phyloP scores from a whole-genome alignment of 2,888 invertebrate species.

The Marronus borbonicus region DNA sequence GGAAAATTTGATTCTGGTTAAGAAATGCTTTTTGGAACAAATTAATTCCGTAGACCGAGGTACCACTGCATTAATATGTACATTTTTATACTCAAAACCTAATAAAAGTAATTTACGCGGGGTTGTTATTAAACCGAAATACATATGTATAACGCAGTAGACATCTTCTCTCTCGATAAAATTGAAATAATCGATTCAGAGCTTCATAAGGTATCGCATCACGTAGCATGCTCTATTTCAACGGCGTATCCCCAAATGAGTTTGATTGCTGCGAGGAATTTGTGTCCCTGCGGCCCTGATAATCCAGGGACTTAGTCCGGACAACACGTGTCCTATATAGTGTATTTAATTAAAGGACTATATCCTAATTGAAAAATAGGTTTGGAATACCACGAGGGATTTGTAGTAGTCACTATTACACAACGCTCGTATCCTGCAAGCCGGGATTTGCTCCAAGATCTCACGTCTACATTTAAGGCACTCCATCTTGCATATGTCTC shows the following conservation, averaged over 20 bases:
- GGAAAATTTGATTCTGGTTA: too few relatives aligned
- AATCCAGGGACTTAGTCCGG: conserved; percentile 28
- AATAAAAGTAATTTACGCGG: too few relatives aligned
- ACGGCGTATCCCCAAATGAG: conserved; percentile 5
- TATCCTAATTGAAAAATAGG: conserved; percentile 33
- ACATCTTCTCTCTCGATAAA: neutral
- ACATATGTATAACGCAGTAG: too few relatives aligned
- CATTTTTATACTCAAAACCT: too few relatives aligned
- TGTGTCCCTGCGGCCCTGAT: neutral
- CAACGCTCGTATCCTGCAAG: neutral
- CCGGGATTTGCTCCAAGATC: neutral
- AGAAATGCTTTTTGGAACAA: too few relatives aligned
- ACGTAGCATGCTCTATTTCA: conserved; percentile 12
- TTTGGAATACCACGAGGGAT: conserved; percentile 19
- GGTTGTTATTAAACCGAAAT: too few relatives aligned
- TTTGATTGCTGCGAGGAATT: conserved; percentile 33
- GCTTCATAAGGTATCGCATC: conserved; percentile 7
- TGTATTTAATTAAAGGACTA: conserved; percentile 38
- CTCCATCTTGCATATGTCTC: neutral
- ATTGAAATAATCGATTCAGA: neutral
- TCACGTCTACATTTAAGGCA: neutral
- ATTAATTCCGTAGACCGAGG: too few relatives aligned
- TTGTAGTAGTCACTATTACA: conserved; percentile 2
- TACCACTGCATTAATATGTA: too few relatives aligned
- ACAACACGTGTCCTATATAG: conserved; percentile 28